Evolutionary conservation across 2,797 vertebrate species (phyloP).

Genomic region (Tokudaia tokunoshimensis): DNA sequence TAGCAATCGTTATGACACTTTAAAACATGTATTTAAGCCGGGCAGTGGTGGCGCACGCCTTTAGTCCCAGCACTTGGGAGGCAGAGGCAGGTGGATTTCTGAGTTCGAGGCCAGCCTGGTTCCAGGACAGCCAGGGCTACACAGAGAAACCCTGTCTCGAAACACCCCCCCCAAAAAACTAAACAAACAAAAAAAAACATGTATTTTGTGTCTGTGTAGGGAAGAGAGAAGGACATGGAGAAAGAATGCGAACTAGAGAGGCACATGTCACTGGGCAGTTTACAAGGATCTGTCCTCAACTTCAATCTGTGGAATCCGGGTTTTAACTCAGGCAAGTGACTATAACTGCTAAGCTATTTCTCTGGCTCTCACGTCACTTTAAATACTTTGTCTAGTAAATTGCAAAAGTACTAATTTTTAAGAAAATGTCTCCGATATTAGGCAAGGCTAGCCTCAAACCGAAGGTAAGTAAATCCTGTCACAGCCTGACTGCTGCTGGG

Average conservation of each 20-base stretch:
- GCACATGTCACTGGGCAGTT: background rate
- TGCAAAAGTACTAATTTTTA: background rate
- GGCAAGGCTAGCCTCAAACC: background rate
- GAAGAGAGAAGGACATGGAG: background rate
- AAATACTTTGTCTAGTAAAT: slow-evolving; percentile 20
- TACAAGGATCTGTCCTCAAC: background rate
- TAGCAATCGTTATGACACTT: background rate
- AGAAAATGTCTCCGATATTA: background rate
- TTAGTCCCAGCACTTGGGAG: too few relatives aligned
- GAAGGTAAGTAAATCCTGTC: background rate
- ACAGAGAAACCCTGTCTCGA: too few relatives aligned
- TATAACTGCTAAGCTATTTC: background rate
- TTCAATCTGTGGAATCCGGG: background rate
- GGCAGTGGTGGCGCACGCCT: too few relatives aligned
- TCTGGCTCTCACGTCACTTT: background rate
- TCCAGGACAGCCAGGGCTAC: too few relatives aligned
- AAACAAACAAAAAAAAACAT: too few relatives aligned
- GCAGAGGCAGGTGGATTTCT: too few relatives aligned
- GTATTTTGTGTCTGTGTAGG: background rate
- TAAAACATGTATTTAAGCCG: background rate
- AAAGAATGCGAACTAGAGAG: background rate
- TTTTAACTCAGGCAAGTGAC: background rate
- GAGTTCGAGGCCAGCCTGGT: too few relatives aligned
- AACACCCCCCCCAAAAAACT: too few relatives aligned
- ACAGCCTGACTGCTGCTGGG: background rate